These are phyloP conservation scores for Helicoverpa assulta DNA, from an alignment of 2,888 invertebrate species.

Conservation along the genomic window DNA sequence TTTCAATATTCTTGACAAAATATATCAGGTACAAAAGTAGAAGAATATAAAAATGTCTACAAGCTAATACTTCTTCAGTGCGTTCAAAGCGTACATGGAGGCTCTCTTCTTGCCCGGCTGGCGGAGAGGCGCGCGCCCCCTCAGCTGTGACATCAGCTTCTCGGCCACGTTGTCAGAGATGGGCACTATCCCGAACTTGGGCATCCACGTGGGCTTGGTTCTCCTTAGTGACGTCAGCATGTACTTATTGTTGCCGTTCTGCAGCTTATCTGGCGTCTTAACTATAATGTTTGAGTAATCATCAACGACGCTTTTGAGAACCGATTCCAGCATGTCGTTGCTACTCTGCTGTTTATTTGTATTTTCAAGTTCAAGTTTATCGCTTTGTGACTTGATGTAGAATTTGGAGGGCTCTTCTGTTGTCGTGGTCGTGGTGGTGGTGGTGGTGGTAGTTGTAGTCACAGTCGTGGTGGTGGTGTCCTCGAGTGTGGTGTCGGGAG, in stretches of 20 bases:
- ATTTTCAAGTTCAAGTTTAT: background rate
- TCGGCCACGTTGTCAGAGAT: slow-evolving; percentile 76
- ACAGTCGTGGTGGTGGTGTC: slow-evolving; percentile 20
- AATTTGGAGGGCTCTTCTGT: background rate
- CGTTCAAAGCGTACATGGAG: slow-evolving; percentile 6
- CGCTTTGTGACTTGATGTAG: background rate
- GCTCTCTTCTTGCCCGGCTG: slow-evolving; percentile 23
- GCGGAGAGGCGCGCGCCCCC: slow-evolving; percentile 63
- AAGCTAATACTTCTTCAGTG: background rate
- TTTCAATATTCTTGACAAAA: background rate
- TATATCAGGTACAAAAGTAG: slow-evolving; percentile 24
- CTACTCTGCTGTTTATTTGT: slow-evolving; percentile 20
- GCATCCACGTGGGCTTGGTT: slow-evolving; percentile 73
- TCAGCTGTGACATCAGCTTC: slow-evolving; percentile 72
- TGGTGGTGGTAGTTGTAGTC: slow-evolving; percentile 2
- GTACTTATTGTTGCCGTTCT: slow-evolving; percentile 62
- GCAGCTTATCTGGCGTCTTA: slow-evolving; percentile 46
- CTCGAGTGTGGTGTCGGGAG: slow-evolving; percentile 22
- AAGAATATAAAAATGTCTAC: slow-evolving; percentile 15
- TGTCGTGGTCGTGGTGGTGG: slow-evolving; percentile 3
- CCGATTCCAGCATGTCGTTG: slow-evolving; percentile 38
- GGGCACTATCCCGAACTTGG: slow-evolving; percentile 79
- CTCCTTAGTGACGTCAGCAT: slow-evolving; percentile 69
- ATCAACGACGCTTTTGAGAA: slow-evolving; percentile 45
- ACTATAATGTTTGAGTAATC: slow-evolving; percentile 54